phyloP scores from a whole-genome alignment of 2,113 vertebrate species.

The Catharus minimus region DNA sequence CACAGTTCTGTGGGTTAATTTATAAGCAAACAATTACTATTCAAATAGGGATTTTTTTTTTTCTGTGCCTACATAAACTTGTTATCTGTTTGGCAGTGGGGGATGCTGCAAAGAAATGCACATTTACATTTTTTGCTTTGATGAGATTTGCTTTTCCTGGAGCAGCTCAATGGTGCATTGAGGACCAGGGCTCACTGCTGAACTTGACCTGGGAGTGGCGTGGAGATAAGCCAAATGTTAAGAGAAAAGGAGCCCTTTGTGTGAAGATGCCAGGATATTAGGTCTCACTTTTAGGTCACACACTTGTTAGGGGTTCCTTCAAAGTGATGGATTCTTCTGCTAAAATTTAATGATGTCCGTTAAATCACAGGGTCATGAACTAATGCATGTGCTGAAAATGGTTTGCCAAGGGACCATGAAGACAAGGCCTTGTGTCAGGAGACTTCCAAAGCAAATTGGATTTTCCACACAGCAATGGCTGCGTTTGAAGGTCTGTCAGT shows the following conservation, averaged over 20 bases:
- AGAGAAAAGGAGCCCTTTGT: constrained; percentile 61
- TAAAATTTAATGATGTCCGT: constrained; percentile 66
- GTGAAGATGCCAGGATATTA: not conserved
- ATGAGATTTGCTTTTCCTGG: constrained; percentile 26
- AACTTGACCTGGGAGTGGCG: constrained; percentile 54
- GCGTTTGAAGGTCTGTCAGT: constrained; percentile 47
- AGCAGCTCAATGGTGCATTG: constrained; percentile 46
- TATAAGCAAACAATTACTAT: constrained; percentile 73
- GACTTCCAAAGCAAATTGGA: constrained; percentile 54
- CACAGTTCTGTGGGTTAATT: constrained; percentile 59
- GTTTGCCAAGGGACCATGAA: constrained; percentile 40
- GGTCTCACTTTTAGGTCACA: constrained; percentile 62
- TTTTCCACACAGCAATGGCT: constrained; percentile 50
- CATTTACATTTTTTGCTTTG: constrained; percentile 30
- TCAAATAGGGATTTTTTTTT: constrained; percentile 18
- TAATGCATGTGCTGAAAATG: constrained; percentile 38
- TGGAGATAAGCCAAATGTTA: constrained; percentile 67
- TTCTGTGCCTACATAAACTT: constrained; percentile 49
- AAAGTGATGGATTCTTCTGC: constrained; percentile 64
- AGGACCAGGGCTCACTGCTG: not conserved
- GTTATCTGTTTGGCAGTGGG: constrained; percentile 51
- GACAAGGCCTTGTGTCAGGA: constrained; percentile 58
- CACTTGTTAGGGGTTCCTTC: constrained; percentile 58
- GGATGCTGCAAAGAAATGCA: constrained; percentile 23
- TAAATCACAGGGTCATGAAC: constrained; percentile 63